Evolutionary conservation across 2,797 vertebrate genomes (phyloP).

Genomic region (Rallus crepitans): DNA sequence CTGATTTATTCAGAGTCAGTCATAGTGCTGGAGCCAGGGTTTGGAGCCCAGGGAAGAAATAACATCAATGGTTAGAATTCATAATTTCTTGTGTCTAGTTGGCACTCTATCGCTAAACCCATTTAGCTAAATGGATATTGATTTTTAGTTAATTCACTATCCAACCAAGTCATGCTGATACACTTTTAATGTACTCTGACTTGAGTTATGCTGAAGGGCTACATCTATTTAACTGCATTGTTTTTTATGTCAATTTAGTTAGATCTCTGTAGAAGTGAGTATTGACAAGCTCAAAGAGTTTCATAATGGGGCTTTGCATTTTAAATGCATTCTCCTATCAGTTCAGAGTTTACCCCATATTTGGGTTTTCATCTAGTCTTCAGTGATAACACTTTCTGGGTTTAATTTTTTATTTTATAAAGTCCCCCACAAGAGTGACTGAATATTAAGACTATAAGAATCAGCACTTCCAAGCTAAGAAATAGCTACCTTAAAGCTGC

Average conservation of each 20-base stretch:
- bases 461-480: not conserved
- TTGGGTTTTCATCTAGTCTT: not conserved
- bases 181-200: conserved; percentile 11
- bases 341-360: not conserved
- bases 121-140: conserved; percentile 46
- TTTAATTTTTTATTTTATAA: not conserved
- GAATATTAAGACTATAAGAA: not conserved
- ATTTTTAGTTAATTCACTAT: conserved; percentile 42
- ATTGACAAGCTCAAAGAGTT: not conserved
- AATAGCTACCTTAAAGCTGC: not conserved
- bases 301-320: not conserved
- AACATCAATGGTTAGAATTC: not conserved
- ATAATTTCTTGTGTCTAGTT: not conserved
- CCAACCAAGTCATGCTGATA: conserved; percentile 2
- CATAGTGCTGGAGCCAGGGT: not conserved
- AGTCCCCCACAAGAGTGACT: too few species aligned
- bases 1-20: not conserved
- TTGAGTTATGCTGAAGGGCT: not conserved
- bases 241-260: not conserved
- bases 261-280: not conserved
- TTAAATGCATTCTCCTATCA: not conserved
- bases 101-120: not conserved
- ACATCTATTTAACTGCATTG: not conserved
- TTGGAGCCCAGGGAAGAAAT: not conserved
- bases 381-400: not conserved